Evolutionary conservation across 2,113 vertebrate species (phyloP), one percentile per base, ranked within the genome.

Genomic region (Ailurus styani): DNA sequence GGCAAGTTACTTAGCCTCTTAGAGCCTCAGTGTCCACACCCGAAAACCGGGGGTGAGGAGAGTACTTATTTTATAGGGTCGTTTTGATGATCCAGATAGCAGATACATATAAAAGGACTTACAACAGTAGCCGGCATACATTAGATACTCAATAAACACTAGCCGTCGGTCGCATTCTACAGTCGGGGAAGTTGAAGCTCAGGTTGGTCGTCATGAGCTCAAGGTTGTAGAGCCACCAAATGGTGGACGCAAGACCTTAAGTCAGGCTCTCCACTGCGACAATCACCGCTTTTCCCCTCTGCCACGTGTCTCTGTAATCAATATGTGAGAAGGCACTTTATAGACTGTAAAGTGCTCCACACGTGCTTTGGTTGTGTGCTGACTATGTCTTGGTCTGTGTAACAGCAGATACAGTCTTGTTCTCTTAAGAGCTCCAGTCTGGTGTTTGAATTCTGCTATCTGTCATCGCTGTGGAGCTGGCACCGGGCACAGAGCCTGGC

Each of bases 361-460:
- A 55, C 25, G 90, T 37, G 9, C 68, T 75, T 72, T 37, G 60
- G 45, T 83, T 78, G 14, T 29, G 1, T 40, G 85, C 47, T 25
- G 45, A 66, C 66, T 83, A 8, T 45, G 86, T 93, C 93, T 62
- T 31, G 23, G 47, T 57, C 82, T 91, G 91, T 70, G 45, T 86
- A 87, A 94, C 40, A 73, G 81, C 68, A 96, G 88, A 75, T 70
- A 66, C 6, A 70, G 86, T 52, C 81, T 79, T 90, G 40, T 90
- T 83, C 47, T 50, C 62, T 73, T 23, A 75, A 60, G 91, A 64
- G 79, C 73, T 60, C 82, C 21, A 34, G 45, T 47, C 86, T 88
- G 64, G 62, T 52, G 47, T 83, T 78, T 83, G 83, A 54, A 50
- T 62, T 34, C 91, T 85, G 81, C n/a, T 70, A 0, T 88, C 47